Conservation (phyloP, 2,113 vertebrate genomes). For the Herpetotheres cachinnans region DNA sequence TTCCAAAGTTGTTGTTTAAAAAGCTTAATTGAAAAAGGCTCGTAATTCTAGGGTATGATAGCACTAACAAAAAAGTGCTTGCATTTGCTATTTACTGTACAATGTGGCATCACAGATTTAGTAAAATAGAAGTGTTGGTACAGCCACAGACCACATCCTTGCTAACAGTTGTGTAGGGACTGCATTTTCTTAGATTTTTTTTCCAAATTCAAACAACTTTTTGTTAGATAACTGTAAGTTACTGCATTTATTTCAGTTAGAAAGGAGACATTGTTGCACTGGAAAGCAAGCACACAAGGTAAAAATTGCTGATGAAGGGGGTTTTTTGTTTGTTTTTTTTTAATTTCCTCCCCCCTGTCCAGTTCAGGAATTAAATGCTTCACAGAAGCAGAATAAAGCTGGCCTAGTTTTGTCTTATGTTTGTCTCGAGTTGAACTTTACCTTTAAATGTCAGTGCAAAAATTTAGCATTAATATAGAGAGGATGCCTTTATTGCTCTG, state of each 20-base stretch:
- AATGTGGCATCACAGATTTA: conserved; percentile 24
- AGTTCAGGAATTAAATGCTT: neutral
- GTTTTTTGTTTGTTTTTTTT: too few relatives aligned
- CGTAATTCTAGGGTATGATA: neutral
- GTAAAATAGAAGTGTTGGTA: conserved; percentile 17
- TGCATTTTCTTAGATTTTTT: neutral
- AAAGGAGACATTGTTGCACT: neutral
- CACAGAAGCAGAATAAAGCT: neutral
- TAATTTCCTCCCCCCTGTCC: too few relatives aligned
- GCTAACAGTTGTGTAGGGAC: neutral
- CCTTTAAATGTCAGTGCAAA: neutral
- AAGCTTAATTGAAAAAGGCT: conserved; percentile 54
- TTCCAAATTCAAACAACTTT: neutral
- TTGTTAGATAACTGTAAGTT: neutral
- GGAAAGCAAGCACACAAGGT: neutral
- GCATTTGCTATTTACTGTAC: conserved; percentile 43
- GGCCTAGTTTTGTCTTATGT: neutral
- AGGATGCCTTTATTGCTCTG: neutral
- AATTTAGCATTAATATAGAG: neutral
- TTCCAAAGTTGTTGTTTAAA: conserved; percentile 11
- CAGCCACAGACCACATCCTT: conserved; percentile 75
- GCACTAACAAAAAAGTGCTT: conserved; percentile 41
- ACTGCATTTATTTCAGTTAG: neutral
- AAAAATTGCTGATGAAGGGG: neutral
- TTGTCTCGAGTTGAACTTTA: neutral